Evolutionary conservation across 2,888 invertebrate species (phyloP).

Genomic region (Adineta ricciae): DNA sequence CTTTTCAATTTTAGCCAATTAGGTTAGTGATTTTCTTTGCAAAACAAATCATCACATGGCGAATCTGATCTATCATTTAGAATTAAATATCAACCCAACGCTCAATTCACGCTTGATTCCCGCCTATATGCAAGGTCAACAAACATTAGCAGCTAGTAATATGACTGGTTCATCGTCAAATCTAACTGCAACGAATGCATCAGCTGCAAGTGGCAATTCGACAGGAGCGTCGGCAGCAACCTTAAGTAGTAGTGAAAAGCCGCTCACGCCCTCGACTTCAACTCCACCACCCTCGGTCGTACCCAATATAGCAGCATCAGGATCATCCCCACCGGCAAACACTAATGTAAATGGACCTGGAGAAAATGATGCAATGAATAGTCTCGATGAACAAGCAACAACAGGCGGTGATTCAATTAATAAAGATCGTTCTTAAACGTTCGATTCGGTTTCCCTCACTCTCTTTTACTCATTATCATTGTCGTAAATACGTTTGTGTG

Average conservation of each 20-base stretch:
- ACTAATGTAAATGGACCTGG: neutral
- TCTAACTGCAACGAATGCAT: neutral
- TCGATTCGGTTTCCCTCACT: neutral
- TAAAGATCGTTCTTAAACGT: neutral
- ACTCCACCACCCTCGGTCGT: neutral
- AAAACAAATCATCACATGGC: neutral
- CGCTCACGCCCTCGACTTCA: neutral
- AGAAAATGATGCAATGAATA: neutral
- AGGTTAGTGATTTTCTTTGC: slow-evolving; percentile 41
- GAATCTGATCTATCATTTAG: neutral
- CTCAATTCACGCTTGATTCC: slow-evolving; percentile 30
- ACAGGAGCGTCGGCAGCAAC: neutral
- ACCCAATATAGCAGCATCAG: neutral
- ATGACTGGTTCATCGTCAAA: neutral
- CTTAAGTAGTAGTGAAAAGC: neutral
- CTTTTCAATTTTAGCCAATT: slow-evolving; percentile 93
- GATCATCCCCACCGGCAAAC: too few relatives aligned
- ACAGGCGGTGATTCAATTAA: neutral
- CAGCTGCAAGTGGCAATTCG: neutral
- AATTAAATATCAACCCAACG: slow-evolving; percentile 22
- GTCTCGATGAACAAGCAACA: neutral
- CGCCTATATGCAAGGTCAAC: slow-evolving; percentile 24
- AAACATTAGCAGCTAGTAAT: neutral
- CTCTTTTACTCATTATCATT: neutral
- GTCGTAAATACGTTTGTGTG: neutral